Conservation (phyloP, 2,113 vertebrate genomes). For the Climacteris rufus region DNA sequence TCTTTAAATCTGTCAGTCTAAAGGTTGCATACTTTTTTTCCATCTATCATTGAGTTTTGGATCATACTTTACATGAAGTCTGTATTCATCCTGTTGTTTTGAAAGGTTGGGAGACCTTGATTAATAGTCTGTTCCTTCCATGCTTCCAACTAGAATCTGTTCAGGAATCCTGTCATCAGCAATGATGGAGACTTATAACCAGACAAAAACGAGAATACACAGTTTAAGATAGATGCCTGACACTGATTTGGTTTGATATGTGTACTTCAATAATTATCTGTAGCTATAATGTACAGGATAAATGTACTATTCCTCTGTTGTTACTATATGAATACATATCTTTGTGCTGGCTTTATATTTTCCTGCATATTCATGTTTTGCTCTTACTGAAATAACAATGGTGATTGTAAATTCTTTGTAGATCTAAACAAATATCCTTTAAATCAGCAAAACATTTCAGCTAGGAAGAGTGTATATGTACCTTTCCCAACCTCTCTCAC, state of each 20-base stretch:
- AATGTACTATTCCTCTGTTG: neutral
- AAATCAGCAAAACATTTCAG: neutral
- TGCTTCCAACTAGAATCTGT: neutral
- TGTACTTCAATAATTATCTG: neutral
- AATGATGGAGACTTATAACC: neutral
- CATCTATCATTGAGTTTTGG: neutral
- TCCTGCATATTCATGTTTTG: neutral
- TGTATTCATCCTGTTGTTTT: neutral
- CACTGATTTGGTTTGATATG: neutral
- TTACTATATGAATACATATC: neutral
- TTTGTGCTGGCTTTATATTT: neutral
- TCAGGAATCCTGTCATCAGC: neutral
- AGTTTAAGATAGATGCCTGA: neutral
- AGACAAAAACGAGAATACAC: neutral
- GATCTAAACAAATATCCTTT: neutral
- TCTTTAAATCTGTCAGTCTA: neutral
- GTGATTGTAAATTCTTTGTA: neutral
- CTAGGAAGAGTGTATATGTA: fast-evolving
- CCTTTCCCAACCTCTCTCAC: neutral
- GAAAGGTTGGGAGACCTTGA: neutral
- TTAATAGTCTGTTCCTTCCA: neutral
- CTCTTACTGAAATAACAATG: neutral
- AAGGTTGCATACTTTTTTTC: neutral
- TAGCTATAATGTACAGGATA: neutral
- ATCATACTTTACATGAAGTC: neutral